Base-by-base conservation (phyloP, 2,113 vertebrate species). In the Varanus salvator region DNA sequence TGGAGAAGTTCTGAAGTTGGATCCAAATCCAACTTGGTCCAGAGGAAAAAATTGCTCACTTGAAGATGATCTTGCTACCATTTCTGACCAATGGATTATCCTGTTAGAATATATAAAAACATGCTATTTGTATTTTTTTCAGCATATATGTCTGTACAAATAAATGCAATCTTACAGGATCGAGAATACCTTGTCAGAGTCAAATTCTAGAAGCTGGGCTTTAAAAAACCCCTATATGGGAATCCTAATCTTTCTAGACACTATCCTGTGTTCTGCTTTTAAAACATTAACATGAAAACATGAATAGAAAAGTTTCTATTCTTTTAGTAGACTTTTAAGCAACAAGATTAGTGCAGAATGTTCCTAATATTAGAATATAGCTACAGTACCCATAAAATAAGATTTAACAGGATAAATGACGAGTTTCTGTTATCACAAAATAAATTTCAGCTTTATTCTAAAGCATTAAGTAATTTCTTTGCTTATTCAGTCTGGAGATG, bases 31-130 rank as follows among this genome's bases (percentile, higher is more conserved):
- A 64, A 85, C 7, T 60, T 48, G 34, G 44, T 83, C 57, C 71
- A 69, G 14, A 17, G 57, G 44, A 71, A 82, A 77, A 50, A 38
- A 4, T 84, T 69, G 71, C 69, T 54, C 52, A 83, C 17, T 52
- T 57, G n/a, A 82, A 90, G 27, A 44, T 38, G 76, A 71, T 87
- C n/a, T 87, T 8, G 84, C 54, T 54, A 83, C 69, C 80, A 66
- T 54, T 44, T 48, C 25, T 78, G 50, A 84, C 60, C 72, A 48
- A 84, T 78, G 80, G 48, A 76, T 68, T 87, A n/a, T 77, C n/a
- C 48, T 71, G 23, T 87, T 27, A 44, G 38, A 3, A 44, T 44
- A 44, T 44, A 44, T 44, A 44, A 87, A 14, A 84, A 87, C 57
- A 84, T 81, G 54, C 11, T 71, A 87, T 84, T 50, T 27, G 50